Base-by-base conservation (phyloP, 2,113 vertebrate species). In the Takifugu bimaculatus region DNA sequence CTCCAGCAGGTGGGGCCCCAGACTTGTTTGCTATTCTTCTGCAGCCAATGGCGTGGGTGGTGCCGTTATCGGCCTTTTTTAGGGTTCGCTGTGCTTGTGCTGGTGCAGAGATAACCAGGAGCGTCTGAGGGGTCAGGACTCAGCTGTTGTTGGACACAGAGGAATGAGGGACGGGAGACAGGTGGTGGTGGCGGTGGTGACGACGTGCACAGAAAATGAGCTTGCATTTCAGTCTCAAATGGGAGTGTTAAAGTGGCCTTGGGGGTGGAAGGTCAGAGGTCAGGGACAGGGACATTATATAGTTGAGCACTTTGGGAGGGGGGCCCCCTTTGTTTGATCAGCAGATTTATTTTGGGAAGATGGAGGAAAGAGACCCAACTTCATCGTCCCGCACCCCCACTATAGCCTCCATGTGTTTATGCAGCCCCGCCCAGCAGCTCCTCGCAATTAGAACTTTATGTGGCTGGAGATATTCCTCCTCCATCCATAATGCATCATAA, bases 291-390 rank as follows among this genome's bases (percentile, higher is more conserved):
- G 47, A 72, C 20, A 58, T 29, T 29, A 50, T 57, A 67, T 51
- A 65, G 60, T 20, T 54, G 67, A 70, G 57, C 29, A 47, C 42
- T 68, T 61, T 64, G 39, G 69, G 54, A 61, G 54, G 57, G 3
- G 20, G 25, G 35, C 49, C 20, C 47, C 39, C 65, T 78, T 85
- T 78, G 71, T 82, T 70, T 50, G 5, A 54, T 0, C 26, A 62
- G 39, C 74, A 62, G 82, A 78, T 82, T 84, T 75, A 83, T 74
- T 73, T 64, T 59, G 61, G 48, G 74, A 69, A 82, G 50, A 52
- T 15, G 2, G 29, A 20, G 32, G 14, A 60, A 15, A 20, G 32
- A 32, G 15, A 7, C 32, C 32, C 5, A 35, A 35, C 32, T 35
- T 35, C 32, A 35, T 35, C 32, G 6, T 35, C 32, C 32, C 32